Evolutionary conservation across 2,888 invertebrate genomes (phyloP), one percentile per base, ranked within the genome.

Genomic region (Eulithis testata): DNA sequence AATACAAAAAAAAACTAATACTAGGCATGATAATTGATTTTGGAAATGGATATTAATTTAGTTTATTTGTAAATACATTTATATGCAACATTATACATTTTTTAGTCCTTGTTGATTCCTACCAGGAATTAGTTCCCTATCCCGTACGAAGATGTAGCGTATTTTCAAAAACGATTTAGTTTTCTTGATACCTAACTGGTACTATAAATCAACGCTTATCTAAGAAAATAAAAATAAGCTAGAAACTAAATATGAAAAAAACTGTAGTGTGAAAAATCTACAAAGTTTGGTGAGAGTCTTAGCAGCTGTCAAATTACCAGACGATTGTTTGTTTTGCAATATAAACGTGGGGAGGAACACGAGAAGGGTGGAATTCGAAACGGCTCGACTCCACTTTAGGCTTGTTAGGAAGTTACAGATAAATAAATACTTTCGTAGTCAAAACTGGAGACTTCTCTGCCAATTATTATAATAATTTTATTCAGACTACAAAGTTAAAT

Each of bases 351-450:
- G 56, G 59, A 40, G 4, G 0, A 31, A 67, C 66, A 63, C 14
- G 63, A 54, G 57, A 63, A 67, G 60, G 66, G 66, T 57, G 66
- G 66, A 67, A 60, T 60, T 55, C 27, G 37, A 63, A 60, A 53
- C 63, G 53, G 52, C 40, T 51, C 52, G 11, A 63, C 37, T 47
- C 9, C 44, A 51, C 37, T 49, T 58, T 6, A 45, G 31, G 44
- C 44, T 27, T 27, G 31, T 49, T 50, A 50, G 0, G 45, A 62
- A 36, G 59, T 55, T 59, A 49, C 59, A 59, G 59, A 44, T 14
- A 31, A 36, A 55, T 27, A 50, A 56, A 55, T 43, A 61, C 12
- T 44, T 56, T 14, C 4, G 31, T 47, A 1, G 0, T 27, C 27
- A 40, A 44, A 37, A 51, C 8, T 8, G 4, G 21, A 49, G 49